Conservation (phyloP, 2,797 vertebrate species). For the Crenichthys baileyi region DNA sequence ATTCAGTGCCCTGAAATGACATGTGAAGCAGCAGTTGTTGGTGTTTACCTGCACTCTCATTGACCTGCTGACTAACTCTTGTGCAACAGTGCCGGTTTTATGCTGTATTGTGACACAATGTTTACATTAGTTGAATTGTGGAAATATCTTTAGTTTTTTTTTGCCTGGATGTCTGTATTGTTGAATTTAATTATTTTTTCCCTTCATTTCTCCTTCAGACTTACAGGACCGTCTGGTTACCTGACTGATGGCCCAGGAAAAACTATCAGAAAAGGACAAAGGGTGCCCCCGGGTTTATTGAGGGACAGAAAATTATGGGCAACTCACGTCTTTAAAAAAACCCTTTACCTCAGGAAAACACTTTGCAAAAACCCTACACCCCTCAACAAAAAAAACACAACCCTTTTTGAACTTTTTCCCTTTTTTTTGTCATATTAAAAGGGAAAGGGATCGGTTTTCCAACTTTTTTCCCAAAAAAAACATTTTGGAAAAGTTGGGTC, state of each 20-base stretch:
- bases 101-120: not conserved
- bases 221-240: constrained; percentile 90
- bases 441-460: too few species aligned
- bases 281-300: constrained; percentile 97
- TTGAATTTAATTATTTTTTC: not conserved
- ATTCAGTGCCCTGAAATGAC: not conserved
- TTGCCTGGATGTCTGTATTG: not conserved
- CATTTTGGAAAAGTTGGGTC: too few species aligned
- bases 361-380: too few species aligned
- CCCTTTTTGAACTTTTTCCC: too few species aligned
- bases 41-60: constrained; percentile 26
- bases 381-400: too few species aligned
- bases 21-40: constrained; percentile 11
- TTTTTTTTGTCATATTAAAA: too few species aligned
- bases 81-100: not conserved
- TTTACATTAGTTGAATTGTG: not conserved
- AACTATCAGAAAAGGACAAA: constrained; percentile 99
- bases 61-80: constrained; percentile 25
- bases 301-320: too few species aligned
- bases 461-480: too few species aligned
- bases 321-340: too few species aligned
- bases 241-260: constrained; percentile 95
- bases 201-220: constrained; percentile 70
- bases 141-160: not conserved
- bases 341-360: too few species aligned